Conservation (phyloP, 2,113 vertebrate genomes). For the Menura novaehollandiae region DNA sequence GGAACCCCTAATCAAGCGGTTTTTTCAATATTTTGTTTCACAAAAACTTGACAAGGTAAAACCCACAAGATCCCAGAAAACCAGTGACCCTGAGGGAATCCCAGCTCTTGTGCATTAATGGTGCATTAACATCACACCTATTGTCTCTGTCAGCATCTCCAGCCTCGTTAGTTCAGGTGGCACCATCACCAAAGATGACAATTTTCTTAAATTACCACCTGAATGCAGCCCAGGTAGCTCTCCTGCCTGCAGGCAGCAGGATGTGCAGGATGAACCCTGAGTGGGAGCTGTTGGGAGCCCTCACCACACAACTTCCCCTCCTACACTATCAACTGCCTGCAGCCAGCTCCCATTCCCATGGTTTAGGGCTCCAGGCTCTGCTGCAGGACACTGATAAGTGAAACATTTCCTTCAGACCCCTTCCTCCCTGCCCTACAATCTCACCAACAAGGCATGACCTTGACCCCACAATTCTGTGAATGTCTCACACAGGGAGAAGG, state of each 20-base stretch:
- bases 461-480: background rate
- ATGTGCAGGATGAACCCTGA: background rate
- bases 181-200: background rate
- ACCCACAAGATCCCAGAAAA: background rate
- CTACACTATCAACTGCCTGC: accelerated
- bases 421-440: background rate
- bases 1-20: background rate
- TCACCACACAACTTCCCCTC: background rate
- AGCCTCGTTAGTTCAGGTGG: background rate
- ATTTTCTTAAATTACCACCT: background rate
- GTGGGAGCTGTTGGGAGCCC: background rate
- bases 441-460: background rate
- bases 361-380: background rate
- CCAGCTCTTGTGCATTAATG: background rate
- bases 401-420: background rate
- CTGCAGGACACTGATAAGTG: background rate
- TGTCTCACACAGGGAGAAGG: background rate
- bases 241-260: background rate
- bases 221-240: background rate
- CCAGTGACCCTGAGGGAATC: background rate
- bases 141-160: background rate
- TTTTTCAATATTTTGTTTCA: background rate
- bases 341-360: background rate
- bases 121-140: too few relatives aligned
- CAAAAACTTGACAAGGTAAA: background rate